Base-by-base conservation (phyloP, 2,888 invertebrate species). In the Uropetala carovei region DNA sequence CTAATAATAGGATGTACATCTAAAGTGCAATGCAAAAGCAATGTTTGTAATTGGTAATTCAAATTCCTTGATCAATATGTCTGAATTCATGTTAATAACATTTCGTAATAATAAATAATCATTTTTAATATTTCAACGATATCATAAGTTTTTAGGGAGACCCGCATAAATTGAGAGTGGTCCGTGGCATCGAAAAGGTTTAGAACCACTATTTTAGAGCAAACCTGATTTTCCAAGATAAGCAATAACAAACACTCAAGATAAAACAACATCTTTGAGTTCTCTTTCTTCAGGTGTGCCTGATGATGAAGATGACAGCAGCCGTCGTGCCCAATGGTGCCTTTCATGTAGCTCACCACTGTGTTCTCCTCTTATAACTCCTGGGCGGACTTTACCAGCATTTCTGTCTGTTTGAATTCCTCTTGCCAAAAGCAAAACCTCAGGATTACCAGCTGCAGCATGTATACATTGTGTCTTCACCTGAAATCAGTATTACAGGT, bases 241-340 rank as follows among this genome's bases (percentile, higher is more conserved):
- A 89, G 4, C 18, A 89, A 89, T 43, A 89, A 64, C 10, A 60
- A 3, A 30, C 16, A 30, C 27, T 89, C 89, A 89, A 18, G 89
- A 43, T 43, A 89, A 89, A 43, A 64, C 68, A 89, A 89, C 64
- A 89, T 89, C 89, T 64, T 89, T 89, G 30, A 89, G 43, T n/a
- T 89, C 89, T 22, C 89, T 93, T 93, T 95, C 96, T 94, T 96
- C 96, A 43, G 96, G 96, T 8, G 95, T 96, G 91, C 96, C 95
- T 0, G 93, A 93, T 13, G 94, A 93, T 9, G 93, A 93, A 3
- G 93, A 93, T 2, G 94, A 93, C 18, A 94, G 92, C 16, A 94
- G 93, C 56, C 93, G 82, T 16, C 93, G 92, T 9, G 93, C 93
- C 60, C 93, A 94, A 11, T 92, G 93, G 84, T 93, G 93, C n/a